phyloP scores from a whole-genome alignment of 1,140 invertebrate species.

The Microvelia longipes region DNA sequence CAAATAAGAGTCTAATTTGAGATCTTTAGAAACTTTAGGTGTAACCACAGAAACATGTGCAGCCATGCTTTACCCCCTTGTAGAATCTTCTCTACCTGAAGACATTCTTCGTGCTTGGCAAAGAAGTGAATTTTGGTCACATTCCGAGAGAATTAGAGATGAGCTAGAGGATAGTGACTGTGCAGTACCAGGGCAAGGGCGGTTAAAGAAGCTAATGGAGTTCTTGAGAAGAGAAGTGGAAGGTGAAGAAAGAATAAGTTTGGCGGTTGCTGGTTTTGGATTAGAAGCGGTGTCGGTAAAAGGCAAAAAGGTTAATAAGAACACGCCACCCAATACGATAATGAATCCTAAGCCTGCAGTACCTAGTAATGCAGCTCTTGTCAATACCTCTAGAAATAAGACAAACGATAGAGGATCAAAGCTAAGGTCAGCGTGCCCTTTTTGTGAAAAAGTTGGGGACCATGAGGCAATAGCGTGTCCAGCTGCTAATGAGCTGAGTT shows the following conservation, averaged over 20 bases:
- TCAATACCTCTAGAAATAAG: not conserved
- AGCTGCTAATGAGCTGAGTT: not conserved
- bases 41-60: slow-evolving; percentile 24
- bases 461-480: not conserved
- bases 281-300: not conserved
- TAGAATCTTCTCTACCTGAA: slow-evolving; percentile 26
- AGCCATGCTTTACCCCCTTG: slow-evolving; percentile 24
- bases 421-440: not conserved
- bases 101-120: slow-evolving; percentile 24
- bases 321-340: not conserved
- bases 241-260: not conserved
- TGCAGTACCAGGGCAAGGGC: not conserved
- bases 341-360: not conserved
- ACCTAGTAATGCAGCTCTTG: not conserved
- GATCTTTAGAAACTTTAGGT: slow-evolving; percentile 23
- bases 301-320: not conserved
- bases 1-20: slow-evolving; percentile 22
- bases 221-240: not conserved
- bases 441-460: not conserved
- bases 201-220: not conserved
- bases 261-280: not conserved
- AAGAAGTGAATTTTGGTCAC: not conserved
- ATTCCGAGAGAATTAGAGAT: not conserved
- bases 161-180: too few relatives aligned
- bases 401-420: not conserved